A percentile compares a stretch with the other conserved stretches of the same genome.
Evolutionary conservation across 1,140 invertebrate genomes (phyloP).

Genomic region (Hyles euphorbiae): DNA sequence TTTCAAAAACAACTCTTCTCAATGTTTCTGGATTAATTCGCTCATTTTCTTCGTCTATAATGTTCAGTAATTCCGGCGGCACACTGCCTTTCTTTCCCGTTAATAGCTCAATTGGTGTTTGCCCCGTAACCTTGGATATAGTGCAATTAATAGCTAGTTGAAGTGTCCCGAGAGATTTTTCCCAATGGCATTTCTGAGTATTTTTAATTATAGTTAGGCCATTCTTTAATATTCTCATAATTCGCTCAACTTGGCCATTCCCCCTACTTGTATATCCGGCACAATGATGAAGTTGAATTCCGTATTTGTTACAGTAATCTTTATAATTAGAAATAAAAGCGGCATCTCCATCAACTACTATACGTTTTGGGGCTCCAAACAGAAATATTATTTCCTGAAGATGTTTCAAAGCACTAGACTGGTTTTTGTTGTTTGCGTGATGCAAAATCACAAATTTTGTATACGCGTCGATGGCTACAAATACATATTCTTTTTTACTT

Average conservation of each 20-base stretch:
- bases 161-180: slow-evolving; percentile 12
- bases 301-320: slow-evolving; percentile 19
- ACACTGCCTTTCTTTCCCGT: slow-evolving; percentile 14
- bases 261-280: slow-evolving; percentile 24
- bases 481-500: slow-evolving; percentile 20
- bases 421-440: slow-evolving; percentile 10
- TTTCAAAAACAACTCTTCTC: slow-evolving; percentile 1
- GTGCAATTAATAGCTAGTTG: slow-evolving; percentile 35
- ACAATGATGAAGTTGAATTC: slow-evolving; percentile 22
- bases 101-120: slow-evolving; percentile 19
- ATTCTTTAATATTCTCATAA: slow-evolving; percentile 35
- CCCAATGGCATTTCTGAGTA: slow-evolving; percentile 15
- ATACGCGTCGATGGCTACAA: slow-evolving; percentile 28
- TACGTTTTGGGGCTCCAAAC: slow-evolving; percentile 23
- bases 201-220: slow-evolving; percentile 12
- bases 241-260: slow-evolving; percentile 41
- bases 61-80: slow-evolving; percentile 12
- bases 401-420: slow-evolving; percentile 16
- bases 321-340: slow-evolving; percentile 22
- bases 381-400: slow-evolving; percentile 21
- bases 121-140: slow-evolving; percentile 21
- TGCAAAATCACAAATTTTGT: slow-evolving; percentile 24
- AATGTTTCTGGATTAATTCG: slow-evolving; percentile 9
- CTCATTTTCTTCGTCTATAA: slow-evolving; percentile 13
- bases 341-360: slow-evolving; percentile 25